phyloP scores from a whole-genome alignment of 35 echinoderm and acorn worm genomes.

The Apostichopus parvimensis region DNA sequence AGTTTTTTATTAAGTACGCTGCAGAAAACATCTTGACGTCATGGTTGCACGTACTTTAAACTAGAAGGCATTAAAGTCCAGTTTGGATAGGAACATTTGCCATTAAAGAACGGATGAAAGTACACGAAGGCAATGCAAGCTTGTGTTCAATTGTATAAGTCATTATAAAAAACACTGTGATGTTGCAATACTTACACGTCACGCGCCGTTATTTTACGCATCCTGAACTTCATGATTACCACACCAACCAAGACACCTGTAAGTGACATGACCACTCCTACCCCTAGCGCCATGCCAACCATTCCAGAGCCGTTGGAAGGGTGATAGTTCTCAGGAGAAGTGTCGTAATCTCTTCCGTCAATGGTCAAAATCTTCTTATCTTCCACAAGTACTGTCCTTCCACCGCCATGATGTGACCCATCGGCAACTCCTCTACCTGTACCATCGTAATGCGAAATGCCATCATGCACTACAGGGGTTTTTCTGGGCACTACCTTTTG shows the following conservation, averaged over 20 bases:
- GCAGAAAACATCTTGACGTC: too few relatives aligned
- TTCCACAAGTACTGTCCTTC: neutral
- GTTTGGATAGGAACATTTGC: too few relatives aligned
- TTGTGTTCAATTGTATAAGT: too few relatives aligned
- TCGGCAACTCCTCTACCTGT: neutral
- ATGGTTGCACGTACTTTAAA: too few relatives aligned
- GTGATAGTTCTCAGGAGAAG: constrained; percentile 1
- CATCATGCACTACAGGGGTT: neutral
- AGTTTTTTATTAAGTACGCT: too few relatives aligned
- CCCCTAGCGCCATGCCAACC: neutral
- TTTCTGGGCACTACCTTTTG: neutral
- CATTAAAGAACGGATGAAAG: too few relatives aligned
- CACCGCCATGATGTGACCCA: constrained; percentile 3
- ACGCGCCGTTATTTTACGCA: neutral
- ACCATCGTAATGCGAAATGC: neutral
- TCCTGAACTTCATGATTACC: constrained; percentile 22
- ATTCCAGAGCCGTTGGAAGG: neutral
- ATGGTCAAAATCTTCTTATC: neutral
- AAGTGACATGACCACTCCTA: constrained; percentile 38
- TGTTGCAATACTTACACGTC: constrained; percentile 33
- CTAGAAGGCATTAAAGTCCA: too few relatives aligned
- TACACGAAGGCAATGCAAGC: too few relatives aligned
- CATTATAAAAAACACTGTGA: too few relatives aligned
- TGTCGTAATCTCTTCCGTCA: constrained; percentile 8
- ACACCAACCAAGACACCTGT: constrained; percentile 35